Evolutionary conservation across 2,797 vertebrate genomes (phyloP).

Genomic region (Enteromius treurensis): DNA sequence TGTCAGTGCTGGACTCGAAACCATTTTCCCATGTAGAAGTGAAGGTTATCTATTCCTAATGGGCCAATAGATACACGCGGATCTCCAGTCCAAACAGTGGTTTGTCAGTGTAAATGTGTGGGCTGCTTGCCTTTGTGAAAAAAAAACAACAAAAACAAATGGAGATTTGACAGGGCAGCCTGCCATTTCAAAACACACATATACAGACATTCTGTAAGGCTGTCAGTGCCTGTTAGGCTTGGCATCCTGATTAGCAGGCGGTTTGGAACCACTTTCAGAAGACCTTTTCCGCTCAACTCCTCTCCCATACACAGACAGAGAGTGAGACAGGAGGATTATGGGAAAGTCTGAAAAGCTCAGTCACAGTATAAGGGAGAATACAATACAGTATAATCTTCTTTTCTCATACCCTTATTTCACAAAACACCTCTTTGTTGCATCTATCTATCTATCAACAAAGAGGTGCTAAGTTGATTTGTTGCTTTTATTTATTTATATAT

Average conservation of each 20-base stretch:
- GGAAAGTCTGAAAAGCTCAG: slow-evolving; percentile 51
- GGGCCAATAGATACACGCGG: slow-evolving; percentile 42
- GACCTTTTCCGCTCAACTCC: slow-evolving; percentile 68
- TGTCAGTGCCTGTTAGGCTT: slow-evolving; percentile 78
- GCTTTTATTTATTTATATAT: too few relatives aligned
- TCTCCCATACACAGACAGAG: slow-evolving; percentile 64
- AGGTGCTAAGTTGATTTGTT: too few relatives aligned
- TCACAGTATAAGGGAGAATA: slow-evolving; percentile 8
- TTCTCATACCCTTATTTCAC: neutral
- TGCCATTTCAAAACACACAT: slow-evolving; percentile 54
- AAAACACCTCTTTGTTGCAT: neutral
- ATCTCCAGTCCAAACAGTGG: slow-evolving; percentile 40
- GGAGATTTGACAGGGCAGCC: slow-evolving; percentile 71
- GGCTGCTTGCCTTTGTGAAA: slow-evolving; percentile 73
- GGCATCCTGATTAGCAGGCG: slow-evolving; percentile 75
- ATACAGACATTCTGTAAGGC: slow-evolving; percentile 62
- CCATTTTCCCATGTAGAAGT: slow-evolving; percentile 35
- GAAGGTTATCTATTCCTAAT: slow-evolving; percentile 44
- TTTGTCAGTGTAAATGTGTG: slow-evolving; percentile 40
- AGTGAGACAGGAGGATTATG: slow-evolving; percentile 55
- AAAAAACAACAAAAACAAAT: slow-evolving; percentile 67
- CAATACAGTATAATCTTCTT: neutral
- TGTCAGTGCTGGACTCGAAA: slow-evolving; percentile 39
- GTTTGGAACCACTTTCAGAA: slow-evolving; percentile 77
- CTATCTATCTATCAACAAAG: neutral